Evolutionary conservation across 37 sponge, comb jelly and placozoan genomes (phyloP).

Genomic region (Oopsacas minuta): DNA sequence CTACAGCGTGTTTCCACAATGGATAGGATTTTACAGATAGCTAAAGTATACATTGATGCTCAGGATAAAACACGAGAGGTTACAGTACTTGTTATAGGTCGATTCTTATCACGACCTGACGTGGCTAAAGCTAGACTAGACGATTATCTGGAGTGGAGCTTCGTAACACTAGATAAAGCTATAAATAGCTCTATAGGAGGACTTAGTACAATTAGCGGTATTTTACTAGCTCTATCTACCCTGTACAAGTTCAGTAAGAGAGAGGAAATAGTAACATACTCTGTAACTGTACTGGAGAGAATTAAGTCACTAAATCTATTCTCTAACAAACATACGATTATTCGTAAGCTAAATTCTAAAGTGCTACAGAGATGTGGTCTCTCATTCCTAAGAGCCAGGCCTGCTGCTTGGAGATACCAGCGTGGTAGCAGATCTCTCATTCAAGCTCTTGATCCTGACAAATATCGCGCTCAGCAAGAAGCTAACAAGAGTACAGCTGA

Average conservation of each 20-base stretch:
- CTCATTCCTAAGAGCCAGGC: not conserved
- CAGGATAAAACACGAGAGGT: slow-evolving; percentile 82
- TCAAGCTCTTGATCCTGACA: slow-evolving; percentile 29
- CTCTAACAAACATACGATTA: slow-evolving; percentile 41
- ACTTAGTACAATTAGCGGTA: slow-evolving; percentile 29
- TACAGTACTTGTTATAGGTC: slow-evolving; percentile 55
- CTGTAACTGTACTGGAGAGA: slow-evolving; percentile 30
- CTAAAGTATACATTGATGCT: slow-evolving; percentile 54
- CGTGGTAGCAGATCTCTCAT: slow-evolving; percentile 61
- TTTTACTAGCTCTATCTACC: slow-evolving; percentile 28
- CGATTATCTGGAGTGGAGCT: slow-evolving; percentile 52
- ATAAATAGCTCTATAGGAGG: not conserved
- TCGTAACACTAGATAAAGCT: slow-evolving; percentile 21
- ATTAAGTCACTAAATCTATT: slow-evolving; percentile 20
- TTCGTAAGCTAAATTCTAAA: slow-evolving; percentile 75
- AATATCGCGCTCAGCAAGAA: not conserved
- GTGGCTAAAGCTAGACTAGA: slow-evolving; percentile 36
- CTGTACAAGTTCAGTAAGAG: slow-evolving; percentile 51
- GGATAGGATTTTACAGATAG: slow-evolving; percentile 61
- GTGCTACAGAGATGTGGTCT: slow-evolving; percentile 49
- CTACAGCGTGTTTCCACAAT: slow-evolving; percentile 26
- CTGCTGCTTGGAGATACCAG: slow-evolving; percentile 36
- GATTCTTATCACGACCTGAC: slow-evolving; percentile 71
- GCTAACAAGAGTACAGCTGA: not conserved
- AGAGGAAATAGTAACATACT: slow-evolving; percentile 52